Evolutionary conservation across 2,888 invertebrate species (phyloP).

Genomic region (Seira musarum): DNA sequence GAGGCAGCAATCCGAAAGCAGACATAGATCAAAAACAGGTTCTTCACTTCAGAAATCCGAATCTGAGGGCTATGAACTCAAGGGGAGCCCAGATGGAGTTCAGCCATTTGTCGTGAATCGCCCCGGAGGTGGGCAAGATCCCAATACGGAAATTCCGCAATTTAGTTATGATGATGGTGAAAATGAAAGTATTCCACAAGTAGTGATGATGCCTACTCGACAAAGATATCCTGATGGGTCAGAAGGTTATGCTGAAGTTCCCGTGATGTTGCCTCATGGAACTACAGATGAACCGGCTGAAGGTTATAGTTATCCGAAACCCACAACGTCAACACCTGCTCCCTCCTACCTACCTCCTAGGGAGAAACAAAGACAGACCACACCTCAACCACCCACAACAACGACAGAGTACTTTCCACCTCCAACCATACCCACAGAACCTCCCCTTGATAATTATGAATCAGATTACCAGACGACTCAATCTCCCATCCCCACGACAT

Average conservation of each 20-base stretch:
- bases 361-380: slow-evolving; percentile 19
- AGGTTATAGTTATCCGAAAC: slow-evolving; percentile 46
- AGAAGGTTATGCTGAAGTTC: slow-evolving; percentile 64
- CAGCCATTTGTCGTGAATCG: slow-evolving; percentile 64
- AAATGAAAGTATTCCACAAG: slow-evolving; percentile 28
- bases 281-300: slow-evolving; percentile 20
- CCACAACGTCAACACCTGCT: slow-evolving; percentile 30
- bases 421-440: slow-evolving; percentile 42
- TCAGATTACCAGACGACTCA: slow-evolving; percentile 17
- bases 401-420: slow-evolving; percentile 49
- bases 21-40: slow-evolving; percentile 57
- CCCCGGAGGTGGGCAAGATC: neutral
- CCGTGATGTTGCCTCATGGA: slow-evolving; percentile 57
- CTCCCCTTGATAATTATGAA: slow-evolving; percentile 23
- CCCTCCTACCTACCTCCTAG: slow-evolving; percentile 46
- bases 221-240: slow-evolving; percentile 65
- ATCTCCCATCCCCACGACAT: slow-evolving; percentile 31
- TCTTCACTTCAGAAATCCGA: slow-evolving; percentile 60
- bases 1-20: slow-evolving; percentile 53
- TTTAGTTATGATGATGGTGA: slow-evolving; percentile 21
- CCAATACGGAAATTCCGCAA: slow-evolving; percentile 1
- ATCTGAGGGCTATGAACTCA: slow-evolving; percentile 67
- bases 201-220: slow-evolving; percentile 66
- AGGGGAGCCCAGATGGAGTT: slow-evolving; percentile 50
- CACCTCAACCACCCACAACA: slow-evolving; percentile 21